A percentile compares a stretch with the other conserved stretches of the same genome.
Evolutionary conservation across 2,888 invertebrate genomes (phyloP).

Genomic region (Spilarctia lutea): DNA sequence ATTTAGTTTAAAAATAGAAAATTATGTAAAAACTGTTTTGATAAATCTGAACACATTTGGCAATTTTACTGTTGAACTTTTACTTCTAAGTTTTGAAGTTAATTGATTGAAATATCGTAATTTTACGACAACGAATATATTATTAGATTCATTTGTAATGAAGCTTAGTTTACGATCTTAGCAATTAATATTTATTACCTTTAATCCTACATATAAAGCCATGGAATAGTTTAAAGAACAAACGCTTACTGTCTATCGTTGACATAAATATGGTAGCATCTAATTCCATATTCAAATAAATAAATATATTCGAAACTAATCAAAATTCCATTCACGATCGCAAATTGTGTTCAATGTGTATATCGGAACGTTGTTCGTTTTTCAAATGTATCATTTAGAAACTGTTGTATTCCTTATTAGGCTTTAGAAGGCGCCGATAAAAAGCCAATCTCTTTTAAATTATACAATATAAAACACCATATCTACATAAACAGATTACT

Average conservation of each 20-base stretch:
- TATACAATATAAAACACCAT: background rate
- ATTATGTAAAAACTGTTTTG: conserved; percentile 25
- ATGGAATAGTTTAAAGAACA: background rate
- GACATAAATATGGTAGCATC: conserved; percentile 31
- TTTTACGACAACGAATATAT: background rate
- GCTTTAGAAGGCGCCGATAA: background rate
- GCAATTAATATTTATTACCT: background rate
- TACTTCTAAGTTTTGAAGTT: conserved; percentile 38
- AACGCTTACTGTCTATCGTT: conserved; percentile 5
- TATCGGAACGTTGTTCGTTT: conserved; percentile 28
- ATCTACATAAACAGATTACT: background rate
- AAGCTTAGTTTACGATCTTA: background rate
- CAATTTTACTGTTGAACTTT: conserved; percentile 20
- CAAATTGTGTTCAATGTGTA: conserved; percentile 26
- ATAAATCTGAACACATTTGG: conserved; percentile 18
- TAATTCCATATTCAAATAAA: conserved; percentile 36
- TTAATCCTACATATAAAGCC: background rate
- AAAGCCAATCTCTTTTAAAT: background rate
- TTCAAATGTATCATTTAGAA: conserved; percentile 25
- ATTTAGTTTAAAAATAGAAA: conserved; percentile 12
- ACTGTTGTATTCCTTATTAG: background rate
- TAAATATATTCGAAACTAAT: conserved; percentile 23
- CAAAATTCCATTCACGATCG: conserved; percentile 43
- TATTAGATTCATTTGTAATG: background rate
- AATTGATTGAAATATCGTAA: conserved; percentile 21